phyloP scores from a whole-genome alignment of 2,113 vertebrate species.

The Strigops habroptila region DNA sequence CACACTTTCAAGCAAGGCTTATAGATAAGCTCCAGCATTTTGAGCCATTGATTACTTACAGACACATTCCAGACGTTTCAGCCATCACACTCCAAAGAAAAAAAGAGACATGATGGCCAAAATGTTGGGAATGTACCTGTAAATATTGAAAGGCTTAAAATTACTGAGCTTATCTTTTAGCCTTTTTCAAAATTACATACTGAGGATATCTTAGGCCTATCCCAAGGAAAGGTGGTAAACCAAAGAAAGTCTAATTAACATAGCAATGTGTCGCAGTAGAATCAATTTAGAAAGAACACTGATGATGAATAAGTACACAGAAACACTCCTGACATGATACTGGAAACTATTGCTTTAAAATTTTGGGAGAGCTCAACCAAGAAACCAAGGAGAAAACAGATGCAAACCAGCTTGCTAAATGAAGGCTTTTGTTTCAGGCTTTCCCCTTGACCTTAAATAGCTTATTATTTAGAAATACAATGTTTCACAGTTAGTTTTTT shows the following conservation, averaged over 20 bases:
- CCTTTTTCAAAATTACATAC: neutral
- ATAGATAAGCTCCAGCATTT: neutral
- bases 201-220: neutral
- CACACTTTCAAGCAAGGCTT: neutral
- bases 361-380: neutral
- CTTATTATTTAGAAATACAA: neutral
- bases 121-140: slow-evolving; percentile 41
- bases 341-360: neutral
- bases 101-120: neutral
- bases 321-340: neutral
- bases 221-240: neutral
- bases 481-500: neutral
- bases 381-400: neutral
- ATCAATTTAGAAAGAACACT: neutral
- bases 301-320: neutral
- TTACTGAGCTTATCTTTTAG: slow-evolving; percentile 23
- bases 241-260: neutral
- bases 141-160: slow-evolving; percentile 53
- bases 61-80: slow-evolving; percentile 31
- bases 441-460: neutral
- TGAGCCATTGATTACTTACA: slow-evolving; percentile 17
- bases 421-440: neutral
- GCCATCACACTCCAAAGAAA: neutral
- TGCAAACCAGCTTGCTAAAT: neutral
- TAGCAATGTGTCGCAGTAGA: neutral